Percentiles rank a stretch among this genome's conserved stretches.
These are phyloP conservation scores for Desmophyllum pertusum DNA, from an alignment of 92 coral and sea anemone genomes.

Conservation along the genomic window DNA sequence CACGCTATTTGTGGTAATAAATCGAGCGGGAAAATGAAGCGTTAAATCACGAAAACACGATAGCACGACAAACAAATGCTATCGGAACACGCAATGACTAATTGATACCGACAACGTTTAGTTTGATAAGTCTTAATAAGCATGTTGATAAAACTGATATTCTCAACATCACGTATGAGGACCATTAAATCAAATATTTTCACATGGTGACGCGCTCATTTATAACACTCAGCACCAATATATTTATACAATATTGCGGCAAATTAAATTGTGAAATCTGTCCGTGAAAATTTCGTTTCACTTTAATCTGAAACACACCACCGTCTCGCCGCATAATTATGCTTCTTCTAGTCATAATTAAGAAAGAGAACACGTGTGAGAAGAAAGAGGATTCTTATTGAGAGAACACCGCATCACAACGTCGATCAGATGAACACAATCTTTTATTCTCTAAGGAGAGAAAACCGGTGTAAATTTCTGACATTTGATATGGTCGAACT, in stretches of 20 bases:
- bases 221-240: background rate
- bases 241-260: background rate
- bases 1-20: constrained; percentile 23
- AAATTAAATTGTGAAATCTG: constrained; percentile 25
- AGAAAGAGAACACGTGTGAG: constrained; percentile 38
- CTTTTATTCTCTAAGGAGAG: background rate
- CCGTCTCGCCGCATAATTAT: constrained; percentile 33
- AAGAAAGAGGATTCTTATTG: constrained; percentile 37
- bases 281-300: constrained; percentile 18
- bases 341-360: constrained; percentile 35
- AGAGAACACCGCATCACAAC: constrained; percentile 23
- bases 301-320: constrained; percentile 23
- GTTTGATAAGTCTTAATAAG: constrained; percentile 10
- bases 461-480: background rate
- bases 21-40: background rate
- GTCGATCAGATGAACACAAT: constrained; percentile 17
- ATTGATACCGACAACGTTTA: constrained; percentile 28
- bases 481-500: background rate
- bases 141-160: constrained; percentile 25
- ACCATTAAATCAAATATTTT: constrained; percentile 28
- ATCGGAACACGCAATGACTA: constrained; percentile 25
- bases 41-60: constrained; percentile 26
- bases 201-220: constrained; percentile 4
- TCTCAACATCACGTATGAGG: constrained; percentile 5
- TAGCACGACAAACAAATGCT: background rate